Evolutionary conservation across 2,888 invertebrate species (phyloP).

Genomic region (Tenthredo scrophulariae): DNA sequence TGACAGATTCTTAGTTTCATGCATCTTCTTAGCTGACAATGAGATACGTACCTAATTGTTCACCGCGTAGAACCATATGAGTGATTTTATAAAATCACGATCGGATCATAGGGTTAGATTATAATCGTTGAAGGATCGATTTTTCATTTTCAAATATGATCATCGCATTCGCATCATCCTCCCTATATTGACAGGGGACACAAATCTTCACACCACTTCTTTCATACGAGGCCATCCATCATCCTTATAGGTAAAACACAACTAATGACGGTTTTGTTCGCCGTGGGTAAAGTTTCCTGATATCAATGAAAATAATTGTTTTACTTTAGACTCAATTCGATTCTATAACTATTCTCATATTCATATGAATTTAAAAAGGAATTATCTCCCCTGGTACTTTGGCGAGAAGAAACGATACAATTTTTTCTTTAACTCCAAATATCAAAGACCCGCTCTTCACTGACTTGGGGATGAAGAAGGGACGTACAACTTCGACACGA

Average conservation of each 20-base stretch:
- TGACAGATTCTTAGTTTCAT: neutral
- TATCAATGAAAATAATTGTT: slow-evolving; percentile 17
- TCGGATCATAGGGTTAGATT: neutral
- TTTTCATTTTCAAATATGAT: slow-evolving; percentile 62
- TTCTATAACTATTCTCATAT: neutral
- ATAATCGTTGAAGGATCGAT: slow-evolving; percentile 54
- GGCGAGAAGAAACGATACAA: neutral
- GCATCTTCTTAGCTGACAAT: neutral
- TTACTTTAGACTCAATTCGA: neutral
- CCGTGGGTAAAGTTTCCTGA: slow-evolving; percentile 36
- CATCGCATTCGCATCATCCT: slow-evolving; percentile 58
- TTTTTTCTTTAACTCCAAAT: neutral
- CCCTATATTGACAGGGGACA: slow-evolving; percentile 54
- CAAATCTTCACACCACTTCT: slow-evolving; percentile 55
- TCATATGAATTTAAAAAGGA: neutral
- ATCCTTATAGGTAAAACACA: slow-evolving; percentile 54
- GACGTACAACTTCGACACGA: slow-evolving; percentile 7
- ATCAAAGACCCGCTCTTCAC: neutral
- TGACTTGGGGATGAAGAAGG: slow-evolving; percentile 1
- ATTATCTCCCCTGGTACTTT: neutral
- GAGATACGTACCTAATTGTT: slow-evolving; percentile 2
- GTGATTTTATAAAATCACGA: slow-evolving; percentile 26
- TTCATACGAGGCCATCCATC: slow-evolving; percentile 52
- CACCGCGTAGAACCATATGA: neutral
- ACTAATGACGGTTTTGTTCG: slow-evolving; percentile 51